Percentiles rank a stretch among this genome's conserved stretches.
These are phyloP conservation scores for Panagrolaimus sp. DNA, from an alignment of 1,140 invertebrate species.

Conservation along the genomic window DNA sequence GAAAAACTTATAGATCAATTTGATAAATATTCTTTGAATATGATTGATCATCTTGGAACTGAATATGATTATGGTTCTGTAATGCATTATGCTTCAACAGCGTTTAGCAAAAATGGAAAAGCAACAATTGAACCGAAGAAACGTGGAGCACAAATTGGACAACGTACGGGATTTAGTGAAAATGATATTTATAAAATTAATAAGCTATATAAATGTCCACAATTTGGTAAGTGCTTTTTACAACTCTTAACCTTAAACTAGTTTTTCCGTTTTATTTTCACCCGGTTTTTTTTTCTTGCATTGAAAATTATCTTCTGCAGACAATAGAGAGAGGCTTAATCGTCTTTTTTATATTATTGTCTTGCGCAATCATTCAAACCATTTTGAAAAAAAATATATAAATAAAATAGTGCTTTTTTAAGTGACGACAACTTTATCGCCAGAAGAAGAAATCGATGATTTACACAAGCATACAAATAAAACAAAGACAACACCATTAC, in stretches of 20 bases:
- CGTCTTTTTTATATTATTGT: no score
- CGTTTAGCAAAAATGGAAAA: conserved; percentile 59
- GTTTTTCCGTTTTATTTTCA: no score
- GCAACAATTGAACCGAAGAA: conserved; percentile 59
- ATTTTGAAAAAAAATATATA: background rate
- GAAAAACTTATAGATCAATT: conserved; percentile 36
- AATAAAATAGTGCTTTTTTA: background rate
- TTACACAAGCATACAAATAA: conserved; percentile 6
- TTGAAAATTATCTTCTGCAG: no score
- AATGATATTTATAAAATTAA: conserved; percentile 47
- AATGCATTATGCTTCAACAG: conserved; percentile 62
- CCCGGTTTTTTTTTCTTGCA: no score
- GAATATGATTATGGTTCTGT: conserved; percentile 61
- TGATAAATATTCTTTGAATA: conserved; percentile 42
- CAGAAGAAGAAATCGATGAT: conserved; percentile 8
- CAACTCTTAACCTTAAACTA: no score
- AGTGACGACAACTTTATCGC: conserved; percentile 11
- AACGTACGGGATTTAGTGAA: conserved; percentile 59
- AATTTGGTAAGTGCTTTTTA: conserved; percentile 31
- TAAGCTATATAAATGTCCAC: conserved; percentile 41
- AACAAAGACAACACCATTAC: background rate
- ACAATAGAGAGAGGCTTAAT: no score
- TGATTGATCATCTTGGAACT: conserved; percentile 48
- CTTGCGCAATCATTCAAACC: no score
- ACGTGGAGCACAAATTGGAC: conserved; percentile 58